Conservation (phyloP, 2,888 invertebrate species). For the Auanema freiburgensis region DNA sequence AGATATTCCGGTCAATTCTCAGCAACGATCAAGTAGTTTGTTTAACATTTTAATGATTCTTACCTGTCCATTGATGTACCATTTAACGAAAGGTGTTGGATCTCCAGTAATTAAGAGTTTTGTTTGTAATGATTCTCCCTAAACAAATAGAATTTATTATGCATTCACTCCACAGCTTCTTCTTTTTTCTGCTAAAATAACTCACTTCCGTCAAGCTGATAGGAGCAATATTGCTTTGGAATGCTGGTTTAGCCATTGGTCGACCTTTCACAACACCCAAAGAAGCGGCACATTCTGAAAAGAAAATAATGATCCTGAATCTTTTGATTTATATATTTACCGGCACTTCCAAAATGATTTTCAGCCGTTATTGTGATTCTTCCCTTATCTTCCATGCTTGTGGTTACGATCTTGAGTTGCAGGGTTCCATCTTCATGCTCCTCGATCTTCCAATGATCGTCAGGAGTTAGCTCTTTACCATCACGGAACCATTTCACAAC, state of each 20-base stretch:
- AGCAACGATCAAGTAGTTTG: no score
- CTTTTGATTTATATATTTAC: conserved; percentile 3
- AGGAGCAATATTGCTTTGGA: conserved; percentile 58
- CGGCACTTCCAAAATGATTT: conserved; percentile 56
- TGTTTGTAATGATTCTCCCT: conserved; percentile 79
- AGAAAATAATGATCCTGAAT: not conserved
- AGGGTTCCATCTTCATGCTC: conserved; percentile 48
- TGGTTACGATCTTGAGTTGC: conserved; percentile 61
- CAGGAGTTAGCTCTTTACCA: conserved; percentile 50
- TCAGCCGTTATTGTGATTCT: conserved; percentile 60
- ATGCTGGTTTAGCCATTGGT: conserved; percentile 59
- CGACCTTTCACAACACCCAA: conserved; percentile 57
- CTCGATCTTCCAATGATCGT: conserved; percentile 44
- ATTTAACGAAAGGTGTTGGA: conserved; percentile 80
- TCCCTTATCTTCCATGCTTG: conserved; percentile 53
- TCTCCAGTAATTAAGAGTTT: conserved; percentile 86
- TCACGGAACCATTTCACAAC: conserved; percentile 89
- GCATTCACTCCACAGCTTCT: no score
- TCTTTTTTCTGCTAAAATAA: no score
- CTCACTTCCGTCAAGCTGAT: conserved; percentile 76
- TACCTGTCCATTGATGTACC: conserved; percentile 68
- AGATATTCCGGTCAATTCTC: no score
- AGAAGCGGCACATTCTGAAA: conserved; percentile 52
- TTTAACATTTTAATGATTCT: conserved; percentile 57
- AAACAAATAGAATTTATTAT: not conserved